Conservation (phyloP, 2,888 invertebrate species). For the Hetaerina titia region DNA sequence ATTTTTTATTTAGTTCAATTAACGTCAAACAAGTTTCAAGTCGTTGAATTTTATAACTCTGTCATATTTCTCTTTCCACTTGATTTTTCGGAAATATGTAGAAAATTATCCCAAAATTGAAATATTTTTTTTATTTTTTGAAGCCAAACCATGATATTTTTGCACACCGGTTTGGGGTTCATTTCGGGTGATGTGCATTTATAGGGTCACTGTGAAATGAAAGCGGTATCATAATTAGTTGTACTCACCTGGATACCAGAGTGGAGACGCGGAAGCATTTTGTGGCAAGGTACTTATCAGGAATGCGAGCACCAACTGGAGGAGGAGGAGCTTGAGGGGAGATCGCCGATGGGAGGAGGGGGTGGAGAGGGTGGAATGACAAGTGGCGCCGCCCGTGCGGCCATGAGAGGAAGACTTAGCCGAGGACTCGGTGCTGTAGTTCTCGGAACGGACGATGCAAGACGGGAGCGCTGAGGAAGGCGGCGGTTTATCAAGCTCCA, state of each 20-base stretch:
- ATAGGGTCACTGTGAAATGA: not conserved
- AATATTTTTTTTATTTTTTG: no score
- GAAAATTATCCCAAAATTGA: no score
- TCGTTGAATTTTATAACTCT: not conserved
- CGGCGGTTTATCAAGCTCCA: conserved; percentile 56
- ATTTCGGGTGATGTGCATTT: not conserved
- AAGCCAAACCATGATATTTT: no score
- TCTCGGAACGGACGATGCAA: conserved; percentile 48
- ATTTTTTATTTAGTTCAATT: not conserved
- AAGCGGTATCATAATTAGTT: not conserved
- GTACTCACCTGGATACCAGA: conserved; percentile 51
- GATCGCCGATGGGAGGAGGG: not conserved
- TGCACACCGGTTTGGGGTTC: not conserved
- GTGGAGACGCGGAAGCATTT: conserved; percentile 33
- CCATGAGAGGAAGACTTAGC: not conserved
- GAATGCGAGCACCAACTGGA: not conserved
- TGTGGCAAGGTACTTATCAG: conserved; percentile 20
- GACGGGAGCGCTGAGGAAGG: conserved; percentile 54
- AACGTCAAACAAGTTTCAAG: not conserved
- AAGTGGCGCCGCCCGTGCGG: conserved; percentile 6
- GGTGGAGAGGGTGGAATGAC: not conserved
- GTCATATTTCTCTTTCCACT: no score
- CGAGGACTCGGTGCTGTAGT: conserved; percentile 3
- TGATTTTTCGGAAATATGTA: no score
- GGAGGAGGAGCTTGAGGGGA: not conserved